A percentile compares a stretch with the other conserved stretches of the same genome.
These are phyloP conservation scores for Odontamblyopus lacepedii DNA, from an alignment of 2,797 vertebrate species.

Conservation along the genomic window DNA sequence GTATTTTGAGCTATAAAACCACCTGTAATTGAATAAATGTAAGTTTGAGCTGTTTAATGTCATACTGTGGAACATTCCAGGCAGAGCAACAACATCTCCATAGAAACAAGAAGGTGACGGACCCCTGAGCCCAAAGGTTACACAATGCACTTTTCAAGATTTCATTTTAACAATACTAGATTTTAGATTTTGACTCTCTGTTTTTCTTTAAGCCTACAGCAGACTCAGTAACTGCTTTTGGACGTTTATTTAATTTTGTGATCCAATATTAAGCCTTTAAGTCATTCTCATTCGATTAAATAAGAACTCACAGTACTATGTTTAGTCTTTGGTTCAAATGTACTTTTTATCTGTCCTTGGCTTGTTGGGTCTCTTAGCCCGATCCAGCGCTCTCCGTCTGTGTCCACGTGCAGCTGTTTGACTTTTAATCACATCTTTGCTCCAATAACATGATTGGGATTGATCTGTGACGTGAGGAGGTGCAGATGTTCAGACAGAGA, in stretches of 20 bases:
- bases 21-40: too few species aligned
- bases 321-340: constrained; percentile 22
- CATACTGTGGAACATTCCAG: too few species aligned
- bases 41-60: too few species aligned
- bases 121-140: too few species aligned
- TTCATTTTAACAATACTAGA: too few species aligned
- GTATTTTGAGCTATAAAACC: too few species aligned
- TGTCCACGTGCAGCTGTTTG: constrained; percentile 28
- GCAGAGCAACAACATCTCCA: too few species aligned
- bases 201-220: background rate
- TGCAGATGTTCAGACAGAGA: constrained; percentile 58
- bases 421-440: constrained; percentile 25
- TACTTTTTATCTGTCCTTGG: constrained; percentile 17
- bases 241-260: constrained; percentile 5
- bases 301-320: constrained; percentile 4
- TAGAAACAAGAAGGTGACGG: too few species aligned
- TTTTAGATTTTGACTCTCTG: background rate
- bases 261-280: background rate
- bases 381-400: background rate
- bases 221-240: background rate
- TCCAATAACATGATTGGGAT: constrained; percentile 31
- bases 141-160: too few species aligned
- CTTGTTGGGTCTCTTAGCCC: background rate
- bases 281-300: constrained; percentile 3
- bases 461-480: constrained; percentile 30